These are phyloP conservation scores for Agrotis exclamationis DNA, from an alignment of 2,888 invertebrate genomes.

Conservation along the genomic window DNA sequence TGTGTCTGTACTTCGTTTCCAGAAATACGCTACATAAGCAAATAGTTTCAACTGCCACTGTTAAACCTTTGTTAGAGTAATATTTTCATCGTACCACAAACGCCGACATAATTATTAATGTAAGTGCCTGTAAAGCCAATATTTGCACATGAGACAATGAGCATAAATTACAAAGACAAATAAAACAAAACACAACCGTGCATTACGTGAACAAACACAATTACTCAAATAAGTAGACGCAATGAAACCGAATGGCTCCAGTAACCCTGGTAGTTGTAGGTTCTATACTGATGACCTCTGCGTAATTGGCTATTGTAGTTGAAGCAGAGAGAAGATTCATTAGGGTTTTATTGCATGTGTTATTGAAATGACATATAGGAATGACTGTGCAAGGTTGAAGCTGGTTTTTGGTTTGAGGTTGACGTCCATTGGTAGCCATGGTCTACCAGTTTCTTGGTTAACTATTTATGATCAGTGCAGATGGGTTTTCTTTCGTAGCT, in stretches of 20 bases:
- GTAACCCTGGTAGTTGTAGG: slow-evolving; percentile 24
- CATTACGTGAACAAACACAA: slow-evolving; percentile 25
- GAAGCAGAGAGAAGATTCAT: slow-evolving; percentile 38
- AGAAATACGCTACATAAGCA: no score
- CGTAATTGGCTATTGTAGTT: slow-evolving; percentile 55
- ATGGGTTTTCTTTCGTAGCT: not conserved
- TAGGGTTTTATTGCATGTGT: slow-evolving; percentile 28
- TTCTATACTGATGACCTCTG: slow-evolving; percentile 41
- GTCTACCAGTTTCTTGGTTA: not conserved
- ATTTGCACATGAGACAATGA: slow-evolving; percentile 1
- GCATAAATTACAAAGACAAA: slow-evolving; percentile 1
- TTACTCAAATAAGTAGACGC: slow-evolving; percentile 23
- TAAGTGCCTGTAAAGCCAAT: not conserved
- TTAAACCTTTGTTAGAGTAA: no score
- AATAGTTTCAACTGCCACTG: no score
- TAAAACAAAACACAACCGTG: slow-evolving; percentile 28
- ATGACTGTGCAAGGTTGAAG: slow-evolving; percentile 16
- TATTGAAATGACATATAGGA: slow-evolving; percentile 41
- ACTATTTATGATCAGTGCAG: not conserved
- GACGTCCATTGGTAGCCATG: slow-evolving; percentile 1
- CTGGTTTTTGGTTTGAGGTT: slow-evolving; percentile 4
- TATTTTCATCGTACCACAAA: no score
- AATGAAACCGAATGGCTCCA: slow-evolving; percentile 34
- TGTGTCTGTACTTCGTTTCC: no score
- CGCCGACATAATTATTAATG: no score